These are phyloP conservation scores for Drosophila nr. fundita DNA, from an alignment of 2,888 invertebrate species.

Conservation along the genomic window DNA sequence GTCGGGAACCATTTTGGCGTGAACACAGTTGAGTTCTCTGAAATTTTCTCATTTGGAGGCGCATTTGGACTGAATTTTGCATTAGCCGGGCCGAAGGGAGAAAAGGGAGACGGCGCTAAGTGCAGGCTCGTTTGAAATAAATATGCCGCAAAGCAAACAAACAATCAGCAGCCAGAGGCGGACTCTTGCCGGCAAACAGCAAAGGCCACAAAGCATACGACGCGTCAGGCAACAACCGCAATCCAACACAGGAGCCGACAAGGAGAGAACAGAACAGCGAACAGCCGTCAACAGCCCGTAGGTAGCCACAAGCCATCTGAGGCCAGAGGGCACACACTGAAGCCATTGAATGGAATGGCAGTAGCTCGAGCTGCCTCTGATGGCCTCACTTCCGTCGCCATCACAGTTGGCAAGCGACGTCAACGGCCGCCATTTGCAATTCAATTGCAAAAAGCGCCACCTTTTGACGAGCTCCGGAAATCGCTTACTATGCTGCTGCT, in stretches of 20 bases:
- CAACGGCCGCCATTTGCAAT: conserved; percentile 79
- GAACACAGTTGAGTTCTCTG: conserved; percentile 56
- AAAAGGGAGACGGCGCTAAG: conserved; percentile 52
- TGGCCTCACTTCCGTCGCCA: conserved; percentile 74
- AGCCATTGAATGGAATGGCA: conserved; percentile 60
- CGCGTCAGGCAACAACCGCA: conserved; percentile 72
- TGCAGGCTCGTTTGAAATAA: conserved; percentile 81
- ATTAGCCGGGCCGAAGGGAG: conserved; percentile 50
- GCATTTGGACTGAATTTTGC: conserved; percentile 77
- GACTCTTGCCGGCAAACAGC: conserved; percentile 25
- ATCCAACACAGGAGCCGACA: conserved; percentile 42
- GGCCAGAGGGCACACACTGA: conserved; percentile 23
- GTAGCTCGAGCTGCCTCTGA: conserved; percentile 53
- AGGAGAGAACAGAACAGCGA: conserved; percentile 3
- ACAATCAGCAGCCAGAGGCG: conserved; percentile 62
- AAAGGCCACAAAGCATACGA: conserved; percentile 67
- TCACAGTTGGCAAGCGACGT: conserved; percentile 59
- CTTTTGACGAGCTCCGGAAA: conserved; percentile 78
- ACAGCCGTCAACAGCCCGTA: conserved; percentile 8
- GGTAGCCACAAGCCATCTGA: conserved; percentile 26
- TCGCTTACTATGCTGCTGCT: conserved; percentile 77
- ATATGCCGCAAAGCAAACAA: conserved; percentile 82
- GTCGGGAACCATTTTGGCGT: conserved; percentile 79
- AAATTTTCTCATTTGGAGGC: conserved; percentile 72
- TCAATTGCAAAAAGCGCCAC: conserved; percentile 77